Conservation (phyloP, 2,888 invertebrate genomes). For the Ommatoiulus sabulosus region DNA sequence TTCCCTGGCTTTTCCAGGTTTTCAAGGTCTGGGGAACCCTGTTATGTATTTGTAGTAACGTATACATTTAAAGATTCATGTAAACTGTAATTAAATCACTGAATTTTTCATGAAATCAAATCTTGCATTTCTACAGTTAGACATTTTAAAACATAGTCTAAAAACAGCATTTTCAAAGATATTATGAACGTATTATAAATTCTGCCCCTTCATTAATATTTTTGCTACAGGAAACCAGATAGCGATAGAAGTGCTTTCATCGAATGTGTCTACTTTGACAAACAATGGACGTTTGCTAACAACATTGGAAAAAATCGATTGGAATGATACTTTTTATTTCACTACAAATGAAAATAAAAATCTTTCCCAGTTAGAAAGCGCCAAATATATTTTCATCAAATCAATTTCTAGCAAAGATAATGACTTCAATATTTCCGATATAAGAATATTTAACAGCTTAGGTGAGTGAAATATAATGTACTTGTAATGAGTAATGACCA, state of each 20-base stretch:
- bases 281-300: not conserved
- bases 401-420: not conserved
- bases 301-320: not conserved
- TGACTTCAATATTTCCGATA: not conserved
- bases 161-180: too few species aligned
- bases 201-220: too few species aligned
- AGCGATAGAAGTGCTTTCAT: not conserved
- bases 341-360: not conserved
- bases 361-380: not conserved
- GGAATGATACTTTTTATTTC: not conserved
- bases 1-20: too few species aligned
- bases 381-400: not conserved
- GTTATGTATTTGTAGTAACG: too few species aligned
- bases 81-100: too few species aligned
- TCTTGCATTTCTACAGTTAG: too few species aligned
- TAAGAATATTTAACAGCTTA: not conserved
- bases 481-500: too few species aligned
- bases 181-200: too few species aligned
- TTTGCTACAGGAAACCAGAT: not conserved
- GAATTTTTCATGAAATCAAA: too few species aligned
- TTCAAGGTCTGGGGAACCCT: too few species aligned
- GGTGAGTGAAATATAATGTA: not conserved
- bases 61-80: too few species aligned
- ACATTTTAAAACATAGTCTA: too few species aligned
- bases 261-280: not conserved